phyloP scores from a whole-genome alignment of 2,797 vertebrate species.

The Mycteria americana region DNA sequence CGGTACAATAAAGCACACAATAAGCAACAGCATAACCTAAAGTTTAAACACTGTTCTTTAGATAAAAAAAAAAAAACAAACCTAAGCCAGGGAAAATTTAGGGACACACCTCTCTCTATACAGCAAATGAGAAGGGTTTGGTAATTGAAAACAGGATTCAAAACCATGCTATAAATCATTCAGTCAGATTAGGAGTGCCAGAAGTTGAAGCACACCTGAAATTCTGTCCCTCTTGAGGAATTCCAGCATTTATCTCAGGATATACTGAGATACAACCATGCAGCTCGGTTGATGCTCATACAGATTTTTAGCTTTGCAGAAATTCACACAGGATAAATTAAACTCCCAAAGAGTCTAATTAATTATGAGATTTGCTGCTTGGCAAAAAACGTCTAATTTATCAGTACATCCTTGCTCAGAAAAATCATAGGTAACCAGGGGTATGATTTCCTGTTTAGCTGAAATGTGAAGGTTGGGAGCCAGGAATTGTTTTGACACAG shows the following conservation, averaged over 20 bases:
- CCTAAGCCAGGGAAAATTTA: neutral
- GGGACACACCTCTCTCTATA: neutral
- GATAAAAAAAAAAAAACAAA: neutral
- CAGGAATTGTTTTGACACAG: neutral
- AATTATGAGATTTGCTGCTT: neutral
- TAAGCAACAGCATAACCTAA: neutral
- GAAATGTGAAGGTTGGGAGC: neutral
- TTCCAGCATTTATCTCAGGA: neutral
- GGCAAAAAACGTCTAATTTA: neutral
- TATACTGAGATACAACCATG: neutral
- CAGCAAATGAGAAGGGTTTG: neutral
- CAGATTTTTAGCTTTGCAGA: neutral
- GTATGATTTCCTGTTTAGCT: neutral
- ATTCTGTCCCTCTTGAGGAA: neutral
- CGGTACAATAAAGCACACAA: neutral
- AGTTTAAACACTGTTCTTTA: neutral
- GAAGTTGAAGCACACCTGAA: neutral
- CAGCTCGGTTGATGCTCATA: fast-evolving
- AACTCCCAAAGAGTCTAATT: neutral
- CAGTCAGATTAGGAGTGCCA: neutral
- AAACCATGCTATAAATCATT: neutral
- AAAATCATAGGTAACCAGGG: neutral
- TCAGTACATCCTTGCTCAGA: neutral
- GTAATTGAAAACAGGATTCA: neutral
- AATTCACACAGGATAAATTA: neutral